Percentiles rank a stretch among this genome's conserved stretches.
Conservation (phyloP, 1,140 invertebrate genomes). For the Drosophila kurseongensis region DNA sequence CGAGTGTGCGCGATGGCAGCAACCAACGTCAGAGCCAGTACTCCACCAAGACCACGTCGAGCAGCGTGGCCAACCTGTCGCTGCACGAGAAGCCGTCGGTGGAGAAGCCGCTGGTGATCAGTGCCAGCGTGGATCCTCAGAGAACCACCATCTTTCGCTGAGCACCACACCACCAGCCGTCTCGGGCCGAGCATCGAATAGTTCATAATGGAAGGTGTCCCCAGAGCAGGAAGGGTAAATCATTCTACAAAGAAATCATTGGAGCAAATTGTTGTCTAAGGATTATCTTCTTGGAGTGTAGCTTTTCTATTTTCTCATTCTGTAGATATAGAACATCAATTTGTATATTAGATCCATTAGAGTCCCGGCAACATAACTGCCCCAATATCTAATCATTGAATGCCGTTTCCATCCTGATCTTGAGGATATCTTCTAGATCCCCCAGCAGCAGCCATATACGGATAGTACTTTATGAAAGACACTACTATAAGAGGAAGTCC, state of each 20-base stretch:
- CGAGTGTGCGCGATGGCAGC: constrained; percentile 70
- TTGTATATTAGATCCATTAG: not conserved
- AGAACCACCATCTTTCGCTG: constrained; percentile 63
- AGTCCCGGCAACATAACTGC: too few species aligned
- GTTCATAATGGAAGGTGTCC: constrained; percentile 21
- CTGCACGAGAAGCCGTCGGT: constrained; percentile 63
- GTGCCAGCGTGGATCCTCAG: constrained; percentile 34
- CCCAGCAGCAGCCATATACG: constrained; percentile 37
- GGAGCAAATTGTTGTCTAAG: not conserved
- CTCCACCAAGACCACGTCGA: constrained; percentile 80
- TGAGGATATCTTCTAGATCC: not conserved
- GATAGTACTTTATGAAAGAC: constrained; percentile 51
- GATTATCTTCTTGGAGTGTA: too few species aligned
- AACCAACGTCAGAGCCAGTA: constrained; percentile 80
- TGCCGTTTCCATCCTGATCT: not conserved
- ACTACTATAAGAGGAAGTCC: constrained; percentile 38
- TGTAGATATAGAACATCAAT: not conserved
- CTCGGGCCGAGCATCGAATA: constrained; percentile 65
- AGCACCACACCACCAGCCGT: constrained; percentile 19
- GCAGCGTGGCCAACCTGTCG: constrained; percentile 78
- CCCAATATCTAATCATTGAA: not conserved
- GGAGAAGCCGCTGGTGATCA: constrained; percentile 71
- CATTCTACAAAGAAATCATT: not conserved
- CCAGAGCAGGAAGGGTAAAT: not conserved
- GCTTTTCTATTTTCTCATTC: not conserved